These are phyloP conservation scores for Ceratitis capitata DNA, from an alignment of 1,140 invertebrate genomes.

Conservation along the genomic window DNA sequence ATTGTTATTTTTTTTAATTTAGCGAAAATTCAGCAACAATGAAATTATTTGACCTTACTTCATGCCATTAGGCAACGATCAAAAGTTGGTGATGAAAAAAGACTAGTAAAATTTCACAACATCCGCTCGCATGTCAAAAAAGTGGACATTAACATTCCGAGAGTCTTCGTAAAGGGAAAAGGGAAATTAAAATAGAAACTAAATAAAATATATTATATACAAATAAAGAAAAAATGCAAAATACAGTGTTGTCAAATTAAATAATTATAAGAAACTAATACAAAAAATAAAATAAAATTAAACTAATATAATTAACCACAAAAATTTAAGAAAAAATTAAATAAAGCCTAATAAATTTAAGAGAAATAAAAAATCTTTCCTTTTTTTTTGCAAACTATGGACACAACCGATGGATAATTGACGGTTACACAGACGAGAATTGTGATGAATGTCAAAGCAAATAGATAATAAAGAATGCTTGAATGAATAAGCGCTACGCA, in stretches of 20 bases:
- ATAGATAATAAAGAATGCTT: not conserved
- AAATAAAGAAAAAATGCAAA: no score
- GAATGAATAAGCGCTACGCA: slow-evolving; percentile 10
- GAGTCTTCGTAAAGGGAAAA: no score
- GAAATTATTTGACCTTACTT: not conserved
- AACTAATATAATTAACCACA: no score
- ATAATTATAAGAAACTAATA: no score
- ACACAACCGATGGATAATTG: not conserved
- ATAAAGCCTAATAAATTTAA: no score
- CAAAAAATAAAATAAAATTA: no score
- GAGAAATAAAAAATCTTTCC: no score
- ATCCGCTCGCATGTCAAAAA: not conserved
- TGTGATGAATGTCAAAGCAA: slow-evolving; percentile 5
- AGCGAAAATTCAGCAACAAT: slow-evolving; percentile 12
- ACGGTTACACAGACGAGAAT: no score
- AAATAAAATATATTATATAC: no score
- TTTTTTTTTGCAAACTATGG: not conserved
- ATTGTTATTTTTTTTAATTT: not conserved
- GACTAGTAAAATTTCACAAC: not conserved
- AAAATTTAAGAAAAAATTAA: no score
- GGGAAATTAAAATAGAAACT: no score
- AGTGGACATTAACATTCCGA: not conserved
- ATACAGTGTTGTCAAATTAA: no score
- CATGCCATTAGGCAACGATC: not conserved
- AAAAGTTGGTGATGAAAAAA: not conserved